Conservation (phyloP, 2,888 invertebrate species). For the Pterobdella sp. region DNA sequence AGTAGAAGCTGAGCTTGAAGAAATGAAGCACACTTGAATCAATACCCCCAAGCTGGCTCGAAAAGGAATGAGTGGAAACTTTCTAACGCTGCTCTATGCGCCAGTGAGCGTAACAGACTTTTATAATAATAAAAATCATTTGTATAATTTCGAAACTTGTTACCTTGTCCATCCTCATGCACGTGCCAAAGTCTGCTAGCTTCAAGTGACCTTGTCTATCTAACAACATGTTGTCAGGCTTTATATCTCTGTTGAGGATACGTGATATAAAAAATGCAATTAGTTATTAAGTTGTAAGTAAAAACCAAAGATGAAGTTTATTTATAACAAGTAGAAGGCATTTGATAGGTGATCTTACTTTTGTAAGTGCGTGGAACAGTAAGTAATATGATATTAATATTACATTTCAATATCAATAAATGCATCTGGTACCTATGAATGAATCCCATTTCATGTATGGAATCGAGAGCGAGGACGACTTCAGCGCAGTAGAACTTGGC, state of each 20-base stretch:
- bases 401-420: not conserved
- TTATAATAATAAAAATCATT: too few species aligned
- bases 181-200: constrained; percentile 98
- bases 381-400: too few species aligned
- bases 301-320: too few species aligned
- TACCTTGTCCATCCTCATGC: constrained; percentile 90
- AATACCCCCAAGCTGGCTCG: too few species aligned
- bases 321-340: too few species aligned
- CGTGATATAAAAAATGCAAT: not conserved
- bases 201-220: constrained; percentile 91
- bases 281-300: too few species aligned
- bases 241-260: constrained; percentile 69
- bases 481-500: constrained; percentile 96
- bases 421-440: constrained; percentile 55
- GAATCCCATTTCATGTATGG: constrained; percentile 97
- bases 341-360: not conserved
- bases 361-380: not conserved
- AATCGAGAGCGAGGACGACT: constrained; percentile 90
- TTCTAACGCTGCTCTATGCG: too few species aligned
- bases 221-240: constrained; percentile 96
- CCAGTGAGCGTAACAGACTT: too few species aligned
- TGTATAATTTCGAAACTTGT: too few species aligned
- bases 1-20: too few species aligned
- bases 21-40: too few species aligned
- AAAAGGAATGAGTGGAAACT: too few species aligned